Base-by-base conservation (phyloP, 2,888 invertebrate species). In the Dorcus hopei region DNA sequence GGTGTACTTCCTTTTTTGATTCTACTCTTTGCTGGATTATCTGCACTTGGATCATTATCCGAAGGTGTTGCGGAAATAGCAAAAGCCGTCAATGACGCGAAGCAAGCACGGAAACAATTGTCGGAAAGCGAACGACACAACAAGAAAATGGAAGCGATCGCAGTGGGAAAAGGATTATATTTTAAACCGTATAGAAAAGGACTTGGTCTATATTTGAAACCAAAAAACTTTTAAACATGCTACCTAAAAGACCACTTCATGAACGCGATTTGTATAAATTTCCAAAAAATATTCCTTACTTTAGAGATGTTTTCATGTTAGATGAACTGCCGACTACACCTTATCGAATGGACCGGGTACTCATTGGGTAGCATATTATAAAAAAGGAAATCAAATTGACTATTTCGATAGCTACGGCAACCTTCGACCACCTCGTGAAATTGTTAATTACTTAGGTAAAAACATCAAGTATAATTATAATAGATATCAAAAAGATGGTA, bases 321-420 rank as follows among this genome's bases (percentile, higher is more conserved):
- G 63, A 68, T 54, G 51, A 6, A 4, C 61, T 67, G 59, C 66
- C 69, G 23, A 48, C 39, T 5, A 39, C n/a, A n/a, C n/a, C 7
- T 51, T 40, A 3, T 23, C 19, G 3, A 9, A 1, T 19, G 65
- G 61, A 1, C 16, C 41, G 11, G 75, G 76, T 7, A 72, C 73
- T 9, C 74, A 77, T 66, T 74, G 76, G 74, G 68, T 74, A 65
- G 68, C 72, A 53, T 75, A 74, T 62, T 67, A 60, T 40, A 75
- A 75, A 65, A 57, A 64, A 3, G 65, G 63, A 39, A 59, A 68
- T 53, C 48, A 66, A 38, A 63, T 72, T 14, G 58, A 69, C 48
- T 77, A 76, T 63, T 77, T 71, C 65, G 75, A 77, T 58, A 74
- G 73, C 54, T 77, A 73, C 61, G 75, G 75, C 6, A 70, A 76